phyloP scores from a whole-genome alignment of 2,113 vertebrate genomes.

The Oceanodroma tethys region DNA sequence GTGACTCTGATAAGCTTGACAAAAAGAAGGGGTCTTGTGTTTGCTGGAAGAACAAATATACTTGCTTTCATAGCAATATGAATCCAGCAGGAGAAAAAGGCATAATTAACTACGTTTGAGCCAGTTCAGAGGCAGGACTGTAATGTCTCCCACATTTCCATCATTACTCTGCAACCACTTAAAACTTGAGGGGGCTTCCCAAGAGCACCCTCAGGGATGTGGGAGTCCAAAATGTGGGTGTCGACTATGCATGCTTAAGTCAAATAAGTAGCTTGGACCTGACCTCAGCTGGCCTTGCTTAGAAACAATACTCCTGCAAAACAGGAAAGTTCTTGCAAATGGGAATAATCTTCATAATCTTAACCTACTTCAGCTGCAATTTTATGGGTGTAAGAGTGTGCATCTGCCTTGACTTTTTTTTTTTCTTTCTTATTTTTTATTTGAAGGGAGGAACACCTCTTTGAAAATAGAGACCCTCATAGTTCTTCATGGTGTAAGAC shows the following conservation, averaged over 20 bases:
- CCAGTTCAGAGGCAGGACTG: not conserved
- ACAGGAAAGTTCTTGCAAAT: not conserved
- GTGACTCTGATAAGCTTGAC: not conserved
- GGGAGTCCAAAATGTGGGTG: not conserved
- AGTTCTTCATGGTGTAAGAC: not conserved
- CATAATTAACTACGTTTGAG: not conserved
- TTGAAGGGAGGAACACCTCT: not conserved
- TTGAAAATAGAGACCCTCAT: not conserved
- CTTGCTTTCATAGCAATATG: not conserved
- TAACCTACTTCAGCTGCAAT: not conserved
- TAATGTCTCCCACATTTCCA: not conserved
- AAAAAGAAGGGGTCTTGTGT: slow-evolving; percentile 1
- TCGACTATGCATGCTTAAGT: not conserved
- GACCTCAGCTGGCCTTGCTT: not conserved
- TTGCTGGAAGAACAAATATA: slow-evolving; percentile 9
- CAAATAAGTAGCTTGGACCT: not conserved
- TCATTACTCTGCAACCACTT: not conserved
- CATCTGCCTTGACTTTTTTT: not conserved
- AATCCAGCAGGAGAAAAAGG: not conserved
- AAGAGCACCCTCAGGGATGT: not conserved
- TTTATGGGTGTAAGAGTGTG: not conserved
- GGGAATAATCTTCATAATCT: not conserved
- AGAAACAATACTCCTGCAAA: not conserved
- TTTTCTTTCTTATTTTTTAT: not conserved
- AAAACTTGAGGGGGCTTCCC: not conserved